phyloP scores from a whole-genome alignment of 2,888 invertebrate genomes.

The Plemyria rubiginata region DNA sequence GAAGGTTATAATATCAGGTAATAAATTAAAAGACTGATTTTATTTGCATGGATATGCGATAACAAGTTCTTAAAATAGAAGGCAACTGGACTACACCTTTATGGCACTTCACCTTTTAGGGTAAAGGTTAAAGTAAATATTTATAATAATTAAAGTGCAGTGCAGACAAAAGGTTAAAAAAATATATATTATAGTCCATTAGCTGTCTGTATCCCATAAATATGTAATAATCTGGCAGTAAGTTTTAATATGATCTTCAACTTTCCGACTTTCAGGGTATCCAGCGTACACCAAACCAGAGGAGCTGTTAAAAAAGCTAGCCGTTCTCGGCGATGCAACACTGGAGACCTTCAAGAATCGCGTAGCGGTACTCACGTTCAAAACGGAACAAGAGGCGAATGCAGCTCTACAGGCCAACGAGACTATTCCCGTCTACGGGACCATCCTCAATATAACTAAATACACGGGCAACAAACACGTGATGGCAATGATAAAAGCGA shows the following conservation, averaged over 20 bases:
- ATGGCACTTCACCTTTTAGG: too few relatives aligned
- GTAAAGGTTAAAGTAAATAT: too few relatives aligned
- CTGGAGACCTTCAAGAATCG: constrained; percentile 51
- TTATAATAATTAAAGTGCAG: too few relatives aligned
- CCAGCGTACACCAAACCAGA: constrained; percentile 61
- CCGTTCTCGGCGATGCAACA: constrained; percentile 52
- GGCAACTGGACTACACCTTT: too few relatives aligned
- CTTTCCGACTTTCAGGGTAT: constrained; percentile 55
- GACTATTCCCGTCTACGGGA: constrained; percentile 62
- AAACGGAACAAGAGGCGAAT: constrained; percentile 42
- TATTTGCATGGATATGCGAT: neutral
- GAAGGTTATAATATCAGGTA: constrained; percentile 49
- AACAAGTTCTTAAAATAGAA: too few relatives aligned
- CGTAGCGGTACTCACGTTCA: constrained; percentile 52
- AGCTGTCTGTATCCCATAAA: too few relatives aligned
- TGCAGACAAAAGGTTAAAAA: too few relatives aligned
- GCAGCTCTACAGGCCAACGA: constrained; percentile 47
- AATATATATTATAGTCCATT: too few relatives aligned
- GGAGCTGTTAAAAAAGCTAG: constrained; percentile 59
- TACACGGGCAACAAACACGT: constrained; percentile 40
- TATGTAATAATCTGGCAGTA: too few relatives aligned
- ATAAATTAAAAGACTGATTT: constrained; percentile 2
- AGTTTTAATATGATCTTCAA: too few relatives aligned
- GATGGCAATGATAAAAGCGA: constrained; percentile 21
- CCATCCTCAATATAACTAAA: constrained; percentile 53